Evolutionary conservation across 1,140 invertebrate genomes (phyloP).

Genomic region (Cotesia chilonis): DNA sequence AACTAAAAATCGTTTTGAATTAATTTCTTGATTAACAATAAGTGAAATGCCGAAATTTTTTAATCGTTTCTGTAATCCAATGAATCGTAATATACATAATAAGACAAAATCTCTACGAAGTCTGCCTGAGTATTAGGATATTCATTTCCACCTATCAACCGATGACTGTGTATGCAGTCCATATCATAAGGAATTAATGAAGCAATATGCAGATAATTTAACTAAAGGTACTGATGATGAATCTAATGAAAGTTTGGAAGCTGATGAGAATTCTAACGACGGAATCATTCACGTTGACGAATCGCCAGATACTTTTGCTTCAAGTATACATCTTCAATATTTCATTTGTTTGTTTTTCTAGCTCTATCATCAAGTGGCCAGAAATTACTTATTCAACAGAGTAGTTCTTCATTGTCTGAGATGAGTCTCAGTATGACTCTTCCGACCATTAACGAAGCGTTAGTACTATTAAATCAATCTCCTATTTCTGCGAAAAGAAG

Average conservation of each 20-base stretch:
- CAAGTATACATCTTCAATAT: background rate
- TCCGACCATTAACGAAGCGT: slow-evolving; percentile 35
- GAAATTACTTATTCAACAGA: slow-evolving; percentile 35
- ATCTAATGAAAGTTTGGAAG: slow-evolving; percentile 24
- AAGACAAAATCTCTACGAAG: slow-evolving; percentile 22
- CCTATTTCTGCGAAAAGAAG: too few species aligned
- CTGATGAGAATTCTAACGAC: slow-evolving; percentile 20
- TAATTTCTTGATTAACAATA: slow-evolving; percentile 13
- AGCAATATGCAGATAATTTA: slow-evolving; percentile 23
- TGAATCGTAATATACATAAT: slow-evolving; percentile 24
- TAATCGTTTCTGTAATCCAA: slow-evolving; percentile 33
- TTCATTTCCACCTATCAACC: slow-evolving; percentile 27
- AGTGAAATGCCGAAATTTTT: slow-evolving; percentile 28
- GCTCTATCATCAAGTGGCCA: slow-evolving; percentile 34
- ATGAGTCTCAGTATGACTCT: slow-evolving; percentile 34
- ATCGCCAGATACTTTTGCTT: slow-evolving; percentile 2
- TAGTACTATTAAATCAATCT: slow-evolving; percentile 16
- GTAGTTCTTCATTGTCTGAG: slow-evolving; percentile 34
- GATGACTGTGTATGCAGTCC: slow-evolving; percentile 26
- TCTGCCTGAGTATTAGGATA: slow-evolving; percentile 23
- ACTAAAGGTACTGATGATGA: slow-evolving; percentile 19
- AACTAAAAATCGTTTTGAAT: background rate
- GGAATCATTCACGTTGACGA: slow-evolving; percentile 29
- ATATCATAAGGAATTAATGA: slow-evolving; percentile 29
- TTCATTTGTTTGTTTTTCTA: slow-evolving; percentile 29